Evolutionary conservation across 1,140 invertebrate genomes (phyloP), one percentile per base, ranked within the genome.

Genomic region (Apis cerana): DNA sequence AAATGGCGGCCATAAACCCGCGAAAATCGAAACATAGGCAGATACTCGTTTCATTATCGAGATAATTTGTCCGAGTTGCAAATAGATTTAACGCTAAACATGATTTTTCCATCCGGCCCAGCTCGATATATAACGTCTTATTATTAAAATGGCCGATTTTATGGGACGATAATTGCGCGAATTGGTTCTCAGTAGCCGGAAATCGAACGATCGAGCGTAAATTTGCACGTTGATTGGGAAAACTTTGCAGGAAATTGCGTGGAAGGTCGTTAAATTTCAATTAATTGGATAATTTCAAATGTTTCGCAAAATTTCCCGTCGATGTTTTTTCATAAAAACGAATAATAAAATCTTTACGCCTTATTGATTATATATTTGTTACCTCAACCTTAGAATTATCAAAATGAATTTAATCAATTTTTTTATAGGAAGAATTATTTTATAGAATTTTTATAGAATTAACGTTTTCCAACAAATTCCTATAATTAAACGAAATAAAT

Each of bases 1-100:
- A 71, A 59, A 74, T 54, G 27, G 23, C 52, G 17, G 64, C 27
- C 43, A n/a, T 82, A n/a, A 75, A 59, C 33, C 64, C 27, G 70
- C 71, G 71, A 88, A 85, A 88, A 85, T 82, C 71, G 59, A n/a
- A 9, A 67, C 79, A 83, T 88, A 88, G 86, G 86, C 74, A 87
- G 86, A 75, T 85, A 81, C 83, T 82, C 65, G 72, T 88, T 88
- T 80, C 75, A 82, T 27, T 72, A 67, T 68, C 70, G 70, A 88
- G 75, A 82, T 88, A 85, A 85, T 75, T 79, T 62, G 75, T 33
- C 61, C 65, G 56, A 79, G 75, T 9, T 15, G 65, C 23, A 68
- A 75, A 70, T 85, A 50, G 75, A 50, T 79, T 88, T 88, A 78
- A 82, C 50, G 69, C 33, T 65, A 48, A 27, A 59, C 62, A 23